A percentile compares a stretch with the other conserved stretches of the same genome.
phyloP scores from a whole-genome alignment of 2,113 vertebrate genomes.

The Embiotoca jacksoni region DNA sequence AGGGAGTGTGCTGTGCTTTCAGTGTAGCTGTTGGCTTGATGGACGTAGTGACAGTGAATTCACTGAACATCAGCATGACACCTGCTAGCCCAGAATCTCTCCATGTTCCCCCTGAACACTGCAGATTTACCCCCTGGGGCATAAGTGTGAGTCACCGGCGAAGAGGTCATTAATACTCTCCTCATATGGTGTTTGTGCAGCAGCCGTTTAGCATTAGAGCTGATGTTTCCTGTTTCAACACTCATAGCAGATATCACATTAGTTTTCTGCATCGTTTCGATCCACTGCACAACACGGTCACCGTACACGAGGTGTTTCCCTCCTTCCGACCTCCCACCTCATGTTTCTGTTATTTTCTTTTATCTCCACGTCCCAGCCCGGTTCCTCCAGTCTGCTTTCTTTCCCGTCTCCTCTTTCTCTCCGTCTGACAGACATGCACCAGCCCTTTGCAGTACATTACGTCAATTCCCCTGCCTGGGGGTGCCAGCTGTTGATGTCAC shows the following conservation, averaged over 20 bases:
- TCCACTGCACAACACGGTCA: background rate
- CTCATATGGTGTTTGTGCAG: background rate
- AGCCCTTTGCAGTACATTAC: constrained; percentile 76
- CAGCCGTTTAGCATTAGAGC: background rate
- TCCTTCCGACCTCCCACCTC: background rate
- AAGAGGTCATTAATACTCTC: background rate
- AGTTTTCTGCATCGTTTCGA: constrained; percentile 5
- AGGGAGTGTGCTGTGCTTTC: no score
- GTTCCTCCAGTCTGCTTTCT: constrained; percentile 8
- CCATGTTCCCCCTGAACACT: background rate
- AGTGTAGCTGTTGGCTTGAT: no score
- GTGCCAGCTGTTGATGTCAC: constrained; percentile 83
- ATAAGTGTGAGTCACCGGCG: background rate
- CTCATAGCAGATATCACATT: background rate
- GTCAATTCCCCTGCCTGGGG: constrained; percentile 60
- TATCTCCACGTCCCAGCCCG: constrained; percentile 5
- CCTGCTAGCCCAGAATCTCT: background rate
- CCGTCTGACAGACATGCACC: constrained; percentile 71
- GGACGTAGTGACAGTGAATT: no score
- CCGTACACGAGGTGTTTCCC: background rate
- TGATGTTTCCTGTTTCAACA: background rate
- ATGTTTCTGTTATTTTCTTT: constrained; percentile 10
- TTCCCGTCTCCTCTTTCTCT: constrained; percentile 18
- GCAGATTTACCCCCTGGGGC: background rate
- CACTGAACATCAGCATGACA: background rate